phyloP scores from a whole-genome alignment of 1,140 invertebrate species.

The Tetranychus cinnabarinus region DNA sequence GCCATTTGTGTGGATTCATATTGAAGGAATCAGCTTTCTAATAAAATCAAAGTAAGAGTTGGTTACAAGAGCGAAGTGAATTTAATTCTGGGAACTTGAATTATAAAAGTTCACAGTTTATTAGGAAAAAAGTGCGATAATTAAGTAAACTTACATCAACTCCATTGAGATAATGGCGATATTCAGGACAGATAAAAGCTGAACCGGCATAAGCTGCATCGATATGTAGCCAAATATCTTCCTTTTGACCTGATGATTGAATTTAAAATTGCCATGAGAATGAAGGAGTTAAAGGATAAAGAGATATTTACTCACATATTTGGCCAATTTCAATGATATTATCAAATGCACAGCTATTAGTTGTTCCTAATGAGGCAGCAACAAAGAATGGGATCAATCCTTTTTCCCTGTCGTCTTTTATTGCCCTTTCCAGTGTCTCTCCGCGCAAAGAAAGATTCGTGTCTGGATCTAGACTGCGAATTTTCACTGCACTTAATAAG shows the following conservation, averaged over 20 bases:
- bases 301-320: constrained; percentile 28
- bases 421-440: constrained; percentile 11
- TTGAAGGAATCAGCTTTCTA: constrained; percentile 85
- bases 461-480: constrained; percentile 87
- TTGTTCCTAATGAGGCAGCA: constrained; percentile 48
- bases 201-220: constrained; percentile 71
- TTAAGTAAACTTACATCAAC: constrained; percentile 45
- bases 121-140: constrained; percentile 81
- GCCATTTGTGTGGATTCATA: constrained; percentile 93
- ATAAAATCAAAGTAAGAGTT: constrained; percentile 10
- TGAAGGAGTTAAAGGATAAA: constrained; percentile 16
- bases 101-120: constrained; percentile 49
- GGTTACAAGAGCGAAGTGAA: background rate
- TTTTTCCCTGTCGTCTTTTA: constrained; percentile 64
- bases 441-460: constrained; percentile 50
- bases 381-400: constrained; percentile 94
- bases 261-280: too few species aligned
- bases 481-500: constrained; percentile 93
- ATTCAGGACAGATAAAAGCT: constrained; percentile 77
- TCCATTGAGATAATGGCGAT: constrained; percentile 49
- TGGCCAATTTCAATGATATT: constrained; percentile 73
- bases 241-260: constrained; percentile 23
- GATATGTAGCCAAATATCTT: constrained; percentile 39
- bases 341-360: constrained; percentile 79
- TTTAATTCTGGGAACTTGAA: constrained; percentile 13